These are phyloP conservation scores for Psittacula cyanocephala DNA, from an alignment of 2,113 vertebrate species.

Conservation along the genomic window DNA sequence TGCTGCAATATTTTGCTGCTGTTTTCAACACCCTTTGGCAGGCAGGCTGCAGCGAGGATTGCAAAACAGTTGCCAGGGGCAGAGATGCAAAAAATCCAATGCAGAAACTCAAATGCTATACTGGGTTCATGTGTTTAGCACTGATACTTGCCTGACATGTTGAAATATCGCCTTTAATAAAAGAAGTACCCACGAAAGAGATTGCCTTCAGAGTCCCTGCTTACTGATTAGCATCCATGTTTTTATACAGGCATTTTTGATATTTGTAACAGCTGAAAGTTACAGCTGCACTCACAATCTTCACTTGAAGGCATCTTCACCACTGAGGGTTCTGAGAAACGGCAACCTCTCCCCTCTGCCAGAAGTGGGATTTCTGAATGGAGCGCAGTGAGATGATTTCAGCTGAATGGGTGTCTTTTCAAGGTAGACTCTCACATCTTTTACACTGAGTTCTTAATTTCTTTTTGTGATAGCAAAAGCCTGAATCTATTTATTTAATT, in stretches of 20 bases:
- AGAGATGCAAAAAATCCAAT: background rate
- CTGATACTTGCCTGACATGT: background rate
- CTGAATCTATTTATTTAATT: conserved; percentile 53
- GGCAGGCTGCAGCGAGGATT: background rate
- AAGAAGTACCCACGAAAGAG: background rate
- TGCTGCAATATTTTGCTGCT: background rate
- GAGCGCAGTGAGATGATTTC: conserved; percentile 3
- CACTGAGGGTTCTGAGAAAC: background rate
- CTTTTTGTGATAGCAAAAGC: conserved; percentile 50
- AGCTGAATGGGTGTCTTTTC: background rate
- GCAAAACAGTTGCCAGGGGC: background rate
- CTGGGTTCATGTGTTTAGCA: background rate
- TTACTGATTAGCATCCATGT: background rate
- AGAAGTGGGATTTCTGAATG: background rate
- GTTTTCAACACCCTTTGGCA: background rate
- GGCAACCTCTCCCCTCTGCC: background rate
- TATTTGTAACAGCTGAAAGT: background rate
- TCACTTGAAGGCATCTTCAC: conserved; percentile 15
- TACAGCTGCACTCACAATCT: background rate
- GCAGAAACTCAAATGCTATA: background rate
- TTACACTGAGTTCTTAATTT: conserved; percentile 30
- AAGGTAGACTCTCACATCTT: conserved; percentile 1
- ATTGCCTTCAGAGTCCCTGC: background rate
- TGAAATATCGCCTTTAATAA: background rate
- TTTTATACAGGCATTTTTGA: background rate